Evolutionary conservation across 2,113 vertebrate genomes (phyloP).

Genomic region (Gorsachius goisagi): DNA sequence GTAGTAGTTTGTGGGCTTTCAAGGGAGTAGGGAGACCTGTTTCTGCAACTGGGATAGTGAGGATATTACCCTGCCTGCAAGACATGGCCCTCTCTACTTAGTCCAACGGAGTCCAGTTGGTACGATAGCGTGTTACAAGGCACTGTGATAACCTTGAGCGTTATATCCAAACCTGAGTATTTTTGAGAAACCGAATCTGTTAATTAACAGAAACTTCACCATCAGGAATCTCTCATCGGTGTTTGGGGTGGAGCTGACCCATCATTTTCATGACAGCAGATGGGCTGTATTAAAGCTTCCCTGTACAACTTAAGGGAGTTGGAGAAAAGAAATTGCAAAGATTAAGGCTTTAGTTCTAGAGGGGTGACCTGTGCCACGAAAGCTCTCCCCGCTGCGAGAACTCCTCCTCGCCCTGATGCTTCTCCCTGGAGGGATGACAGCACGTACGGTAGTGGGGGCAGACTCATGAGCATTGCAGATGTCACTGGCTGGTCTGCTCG

Average conservation of each 20-base stretch:
- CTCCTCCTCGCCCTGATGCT: not conserved
- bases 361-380: not conserved
- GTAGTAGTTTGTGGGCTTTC: not conserved
- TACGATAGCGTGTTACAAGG: not conserved
- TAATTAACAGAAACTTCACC: not conserved
- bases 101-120: not conserved
- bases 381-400: not conserved
- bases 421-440: not conserved
- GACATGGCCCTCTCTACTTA: not conserved
- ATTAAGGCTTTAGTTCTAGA: not conserved
- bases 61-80: not conserved
- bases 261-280: not conserved
- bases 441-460: not conserved
- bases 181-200: not conserved
- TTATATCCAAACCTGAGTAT: not conserved
- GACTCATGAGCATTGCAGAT: fast-evolving
- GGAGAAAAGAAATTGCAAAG: not conserved
- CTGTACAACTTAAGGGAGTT: not conserved
- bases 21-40: not conserved
- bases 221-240: not conserved
- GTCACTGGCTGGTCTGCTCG: not conserved
- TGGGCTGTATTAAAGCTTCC: not conserved
- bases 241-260: not conserved
- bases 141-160: not conserved
- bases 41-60: not conserved